Evolutionary conservation across 2,888 invertebrate species (phyloP).

Genomic region (Dexiosoma caninum): DNA sequence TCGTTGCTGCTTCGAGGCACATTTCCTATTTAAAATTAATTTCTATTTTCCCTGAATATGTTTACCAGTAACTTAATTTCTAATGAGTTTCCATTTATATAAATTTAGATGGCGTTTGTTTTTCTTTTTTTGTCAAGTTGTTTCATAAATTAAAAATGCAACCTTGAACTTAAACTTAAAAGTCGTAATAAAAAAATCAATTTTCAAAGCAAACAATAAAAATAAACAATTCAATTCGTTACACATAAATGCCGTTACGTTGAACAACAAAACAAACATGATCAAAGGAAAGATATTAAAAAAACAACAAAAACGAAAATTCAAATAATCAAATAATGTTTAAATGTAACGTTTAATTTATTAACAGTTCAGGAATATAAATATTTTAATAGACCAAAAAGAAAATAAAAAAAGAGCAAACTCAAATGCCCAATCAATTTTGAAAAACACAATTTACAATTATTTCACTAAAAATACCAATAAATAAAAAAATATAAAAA

Average conservation of each 20-base stretch:
- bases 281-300: neutral
- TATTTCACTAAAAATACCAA: slow-evolving; percentile 1
- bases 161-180: slow-evolving; percentile 54
- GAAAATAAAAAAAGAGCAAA: neutral
- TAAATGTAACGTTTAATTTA: neutral
- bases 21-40: too few relatives aligned
- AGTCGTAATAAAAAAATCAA: neutral
- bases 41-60: too few relatives aligned
- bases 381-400: neutral
- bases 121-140: too few relatives aligned
- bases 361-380: slow-evolving; percentile 21
- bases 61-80: too few relatives aligned
- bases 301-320: too few relatives aligned
- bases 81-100: too few relatives aligned
- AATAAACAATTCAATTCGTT: slow-evolving; percentile 10
- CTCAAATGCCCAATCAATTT: neutral
- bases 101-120: too few relatives aligned
- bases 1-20: too few relatives aligned
- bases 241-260: neutral
- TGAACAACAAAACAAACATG: neutral
- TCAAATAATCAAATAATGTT: neutral
- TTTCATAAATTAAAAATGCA: neutral
- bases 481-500: slow-evolving; percentile 23
- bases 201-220: slow-evolving; percentile 13
- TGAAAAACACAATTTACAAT: slow-evolving; percentile 23